Conservation (phyloP, 2,888 invertebrate genomes). For the Pollenia labialis region DNA sequence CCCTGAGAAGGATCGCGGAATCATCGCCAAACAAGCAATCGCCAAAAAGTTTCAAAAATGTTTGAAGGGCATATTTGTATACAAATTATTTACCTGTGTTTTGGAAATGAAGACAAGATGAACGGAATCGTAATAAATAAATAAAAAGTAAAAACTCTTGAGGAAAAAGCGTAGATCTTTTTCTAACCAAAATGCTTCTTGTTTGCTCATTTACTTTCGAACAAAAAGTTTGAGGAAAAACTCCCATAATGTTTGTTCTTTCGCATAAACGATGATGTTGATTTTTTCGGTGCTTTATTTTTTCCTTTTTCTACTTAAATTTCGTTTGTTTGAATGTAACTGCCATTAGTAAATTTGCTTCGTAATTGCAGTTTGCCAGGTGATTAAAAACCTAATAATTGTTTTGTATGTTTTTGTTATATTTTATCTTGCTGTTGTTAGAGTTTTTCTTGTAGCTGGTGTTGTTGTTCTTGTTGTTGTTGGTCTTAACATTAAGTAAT, state of each 20-base stretch:
- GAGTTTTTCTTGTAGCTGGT: not conserved
- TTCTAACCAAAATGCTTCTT: not conserved
- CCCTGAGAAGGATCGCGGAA: too few relatives aligned
- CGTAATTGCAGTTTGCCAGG: slow-evolving; percentile 83
- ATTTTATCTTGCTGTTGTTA: slow-evolving; percentile 54
- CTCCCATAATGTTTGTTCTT: slow-evolving; percentile 26
- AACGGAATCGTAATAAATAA: slow-evolving; percentile 49
- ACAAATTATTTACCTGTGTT: slow-evolving; percentile 53
- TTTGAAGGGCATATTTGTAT: slow-evolving; percentile 2
- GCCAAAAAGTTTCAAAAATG: too few relatives aligned
- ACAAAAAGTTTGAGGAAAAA: slow-evolving; percentile 20
- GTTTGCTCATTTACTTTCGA: not conserved
- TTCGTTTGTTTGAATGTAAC: slow-evolving; percentile 43
- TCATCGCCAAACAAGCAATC: too few relatives aligned
- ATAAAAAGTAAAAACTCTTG: slow-evolving; percentile 9
- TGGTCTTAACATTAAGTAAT: slow-evolving; percentile 51
- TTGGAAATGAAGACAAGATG: slow-evolving; percentile 2
- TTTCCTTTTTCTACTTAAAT: slow-evolving; percentile 7
- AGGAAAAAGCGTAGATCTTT: slow-evolving; percentile 19
- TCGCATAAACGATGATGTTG: slow-evolving; percentile 47
- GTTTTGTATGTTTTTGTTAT: slow-evolving; percentile 77
- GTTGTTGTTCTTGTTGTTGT: slow-evolving; percentile 33
- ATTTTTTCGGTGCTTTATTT: slow-evolving; percentile 21
- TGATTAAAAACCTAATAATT: slow-evolving; percentile 83
- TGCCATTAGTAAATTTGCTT: slow-evolving; percentile 77